Conservation (phyloP, 2,113 vertebrate genomes). For the Ameiurus melas region DNA sequence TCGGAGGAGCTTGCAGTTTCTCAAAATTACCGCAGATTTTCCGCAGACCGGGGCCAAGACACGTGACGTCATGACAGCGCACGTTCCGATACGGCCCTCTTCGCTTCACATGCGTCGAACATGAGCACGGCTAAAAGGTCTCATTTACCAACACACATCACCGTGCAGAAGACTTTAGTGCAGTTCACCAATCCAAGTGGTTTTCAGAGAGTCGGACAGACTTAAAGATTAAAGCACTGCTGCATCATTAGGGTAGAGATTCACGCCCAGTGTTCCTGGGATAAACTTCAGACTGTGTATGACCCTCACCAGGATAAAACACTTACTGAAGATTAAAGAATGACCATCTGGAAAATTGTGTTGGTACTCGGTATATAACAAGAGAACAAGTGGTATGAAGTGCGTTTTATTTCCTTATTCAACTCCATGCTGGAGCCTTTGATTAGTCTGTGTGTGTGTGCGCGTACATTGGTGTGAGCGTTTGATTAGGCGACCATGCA, state of each 20-base stretch:
- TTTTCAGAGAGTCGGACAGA: neutral
- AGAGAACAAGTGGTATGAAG: neutral
- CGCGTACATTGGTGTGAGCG: conserved; percentile 3
- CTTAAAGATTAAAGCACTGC: neutral
- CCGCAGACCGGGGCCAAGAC: too few species aligned
- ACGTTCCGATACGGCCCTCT: too few species aligned
- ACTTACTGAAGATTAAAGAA: neutral
- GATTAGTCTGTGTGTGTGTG: neutral
- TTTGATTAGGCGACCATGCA: conserved; percentile 47
- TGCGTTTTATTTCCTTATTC: conserved; percentile 18
- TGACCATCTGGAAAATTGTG: neutral
- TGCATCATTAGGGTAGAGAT: neutral
- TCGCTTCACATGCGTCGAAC: too few species aligned
- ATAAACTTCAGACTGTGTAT: neutral
- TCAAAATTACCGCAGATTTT: too few species aligned
- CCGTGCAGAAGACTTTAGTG: too few species aligned
- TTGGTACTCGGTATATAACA: neutral
- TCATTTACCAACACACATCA: too few species aligned
- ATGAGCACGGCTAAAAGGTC: too few species aligned
- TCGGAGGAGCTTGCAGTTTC: too few species aligned
- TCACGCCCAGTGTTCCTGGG: neutral
- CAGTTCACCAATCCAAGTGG: too few species aligned
- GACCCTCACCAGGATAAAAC: neutral
- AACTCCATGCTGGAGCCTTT: conserved; percentile 17
- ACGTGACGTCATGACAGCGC: too few species aligned